Evolutionary conservation across 2,888 invertebrate species (phyloP).

Genomic region (Chaitophorus viminalis): DNA sequence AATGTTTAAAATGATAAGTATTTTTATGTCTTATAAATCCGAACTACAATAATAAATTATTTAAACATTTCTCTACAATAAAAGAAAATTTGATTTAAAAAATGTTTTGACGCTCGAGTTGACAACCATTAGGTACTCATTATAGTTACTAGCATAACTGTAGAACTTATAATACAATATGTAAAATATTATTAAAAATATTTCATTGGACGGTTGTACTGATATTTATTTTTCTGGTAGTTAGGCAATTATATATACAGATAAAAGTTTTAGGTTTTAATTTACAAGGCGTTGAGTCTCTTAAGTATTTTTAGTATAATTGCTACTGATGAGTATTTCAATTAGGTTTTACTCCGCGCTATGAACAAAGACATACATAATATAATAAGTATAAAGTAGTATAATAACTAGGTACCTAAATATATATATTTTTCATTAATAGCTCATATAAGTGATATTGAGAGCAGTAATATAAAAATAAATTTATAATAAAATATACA

Average conservation of each 20-base stretch:
- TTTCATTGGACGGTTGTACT: neutral
- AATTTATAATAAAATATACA: neutral
- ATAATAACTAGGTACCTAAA: too few species aligned
- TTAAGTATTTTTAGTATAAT: too few species aligned
- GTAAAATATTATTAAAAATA: neutral
- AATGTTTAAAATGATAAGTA: too few species aligned
- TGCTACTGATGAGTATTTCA: neutral
- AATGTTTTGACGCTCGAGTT: neutral
- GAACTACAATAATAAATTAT: too few species aligned
- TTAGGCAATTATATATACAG: slow-evolving; percentile 8
- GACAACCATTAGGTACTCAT: too few species aligned
- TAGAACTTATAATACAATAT: too few species aligned
- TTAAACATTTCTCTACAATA: too few species aligned
- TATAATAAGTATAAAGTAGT: neutral
- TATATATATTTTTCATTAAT: neutral
- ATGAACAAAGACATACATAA: neutral
- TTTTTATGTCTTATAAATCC: too few species aligned
- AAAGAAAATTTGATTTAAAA: too few species aligned
- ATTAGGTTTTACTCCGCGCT: neutral
- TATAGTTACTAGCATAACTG: too few species aligned
- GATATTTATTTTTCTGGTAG: neutral
- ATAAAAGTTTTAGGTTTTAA: neutral
- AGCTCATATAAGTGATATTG: neutral
- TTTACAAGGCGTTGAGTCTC: slow-evolving; percentile 5
- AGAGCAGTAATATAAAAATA: neutral